These are phyloP conservation scores for Cordilura impudica DNA, from an alignment of 2,888 invertebrate species.

Conservation along the genomic window DNA sequence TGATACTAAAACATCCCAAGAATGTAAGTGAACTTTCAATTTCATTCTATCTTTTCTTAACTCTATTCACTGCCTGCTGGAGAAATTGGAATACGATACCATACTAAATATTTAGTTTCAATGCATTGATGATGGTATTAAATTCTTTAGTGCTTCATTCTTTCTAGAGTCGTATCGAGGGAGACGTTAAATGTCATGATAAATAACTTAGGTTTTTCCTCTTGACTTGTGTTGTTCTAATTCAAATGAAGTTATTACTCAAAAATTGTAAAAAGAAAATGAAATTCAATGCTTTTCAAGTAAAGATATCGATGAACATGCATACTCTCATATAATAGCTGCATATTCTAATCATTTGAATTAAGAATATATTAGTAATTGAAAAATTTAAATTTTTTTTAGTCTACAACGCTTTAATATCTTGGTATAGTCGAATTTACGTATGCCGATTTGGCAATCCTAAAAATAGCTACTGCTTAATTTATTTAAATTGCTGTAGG, in stretches of 20 bases:
- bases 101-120: slow-evolving; percentile 6
- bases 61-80: not conserved
- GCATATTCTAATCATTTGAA: too few species aligned
- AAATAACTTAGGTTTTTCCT: slow-evolving; percentile 20
- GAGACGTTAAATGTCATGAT: slow-evolving; percentile 19
- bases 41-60: slow-evolving; percentile 17
- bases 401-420: too few species aligned
- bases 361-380: too few species aligned
- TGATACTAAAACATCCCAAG: slow-evolving; percentile 48
- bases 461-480: too few species aligned
- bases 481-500: too few species aligned
- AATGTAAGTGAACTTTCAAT: slow-evolving; percentile 35
- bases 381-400: too few species aligned
- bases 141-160: slow-evolving; percentile 44
- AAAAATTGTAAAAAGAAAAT: slow-evolving; percentile 17
- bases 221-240: not conserved
- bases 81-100: not conserved
- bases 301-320: too few species aligned
- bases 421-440: too few species aligned
- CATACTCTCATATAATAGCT: too few species aligned
- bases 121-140: slow-evolving; percentile 37
- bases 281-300: too few species aligned
- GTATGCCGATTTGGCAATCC: too few species aligned
- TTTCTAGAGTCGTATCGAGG: not conserved
- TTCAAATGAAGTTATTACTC: slow-evolving; percentile 28